Evolutionary conservation across 2,797 vertebrate species (phyloP), one percentile per base, ranked within the genome.

Genomic region (Catharus ustulatus): DNA sequence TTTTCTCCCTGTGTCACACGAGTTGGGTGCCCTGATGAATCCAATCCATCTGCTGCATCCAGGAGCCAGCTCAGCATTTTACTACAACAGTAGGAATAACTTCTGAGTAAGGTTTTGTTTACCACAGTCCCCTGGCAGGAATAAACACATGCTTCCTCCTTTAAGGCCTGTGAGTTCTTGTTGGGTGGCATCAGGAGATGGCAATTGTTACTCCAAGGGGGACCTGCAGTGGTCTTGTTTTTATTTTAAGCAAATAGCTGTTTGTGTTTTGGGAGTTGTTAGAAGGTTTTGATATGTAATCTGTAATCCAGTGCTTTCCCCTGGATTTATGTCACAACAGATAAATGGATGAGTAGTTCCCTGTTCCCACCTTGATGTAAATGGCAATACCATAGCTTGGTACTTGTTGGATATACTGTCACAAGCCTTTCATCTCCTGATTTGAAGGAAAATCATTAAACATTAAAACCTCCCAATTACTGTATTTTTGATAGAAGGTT

Each of bases 71-170:
- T 85, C 82, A 46, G 63, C 43, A 21, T 71, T 94, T 43, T 66
- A 58, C 20, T 54, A 36, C 66, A 80, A 55, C 76, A 89, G 81
- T 29, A 58, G 69, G 54, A 78, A 15, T 68, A 51, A 58, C 21
- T 93, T 58, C 43, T 42, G 64, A 78, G 66, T 17, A 61, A 87
- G 54, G 34, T 67, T 87, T 63, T 95, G 62, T 89, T 93, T 85
- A 71, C 61, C 10, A 8, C n/a, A 63, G 78, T 58, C 42, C 51
- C 77, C 75, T 86, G 73, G 73, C 83, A 94, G 79, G 66, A 96
- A 90, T 66, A 84, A 93, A 94, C 66, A 62, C 0, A 0, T 11
- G 11, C 81, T 94, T 95, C 79, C 82, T 77, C 61, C 46, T 57
- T 93, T 78, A 68, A 81, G 73, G 58, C n/a, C 54, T 55, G 51